phyloP scores from a whole-genome alignment of 1,140 invertebrate genomes.

The Copidosoma floridanum region DNA sequence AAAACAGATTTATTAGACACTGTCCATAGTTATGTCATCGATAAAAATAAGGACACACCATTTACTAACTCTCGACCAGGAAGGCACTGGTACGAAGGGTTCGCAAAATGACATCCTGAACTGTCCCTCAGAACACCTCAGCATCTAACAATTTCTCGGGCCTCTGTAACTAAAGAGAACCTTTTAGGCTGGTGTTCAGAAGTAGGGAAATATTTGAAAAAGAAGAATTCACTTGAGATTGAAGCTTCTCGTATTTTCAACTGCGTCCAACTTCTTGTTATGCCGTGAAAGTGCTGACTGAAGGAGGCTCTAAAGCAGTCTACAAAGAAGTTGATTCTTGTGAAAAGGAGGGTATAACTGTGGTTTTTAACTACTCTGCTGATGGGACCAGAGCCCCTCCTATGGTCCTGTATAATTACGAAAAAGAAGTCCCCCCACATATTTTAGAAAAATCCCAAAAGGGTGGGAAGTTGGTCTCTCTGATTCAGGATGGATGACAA shows the following conservation, averaged over 20 bases:
- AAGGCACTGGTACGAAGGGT: too few species aligned
- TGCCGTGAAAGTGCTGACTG: constrained; percentile 35
- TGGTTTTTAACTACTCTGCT: constrained; percentile 38
- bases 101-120: too few species aligned
- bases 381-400: constrained; percentile 31
- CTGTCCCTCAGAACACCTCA: too few species aligned
- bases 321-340: constrained; percentile 27
- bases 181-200: background rate
- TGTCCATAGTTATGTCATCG: constrained; percentile 8
- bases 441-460: constrained; percentile 31
- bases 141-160: too few species aligned
- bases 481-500: too few species aligned
- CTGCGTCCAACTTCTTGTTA: constrained; percentile 20
- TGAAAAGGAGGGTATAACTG: constrained; percentile 41
- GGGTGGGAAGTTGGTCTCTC: constrained; percentile 34
- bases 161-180: too few species aligned
- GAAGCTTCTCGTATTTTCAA: constrained; percentile 10
- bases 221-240: too few species aligned
- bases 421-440: constrained; percentile 33
- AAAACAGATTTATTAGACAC: too few species aligned
- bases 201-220: background rate
- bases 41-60: constrained; percentile 8
- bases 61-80: too few species aligned
- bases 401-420: constrained; percentile 41
- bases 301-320: constrained; percentile 38